Evolutionary conservation across 2,113 vertebrate species (phyloP), one percentile per base, ranked within the genome.

Genomic region (Tenebrosternarchus preto): DNA sequence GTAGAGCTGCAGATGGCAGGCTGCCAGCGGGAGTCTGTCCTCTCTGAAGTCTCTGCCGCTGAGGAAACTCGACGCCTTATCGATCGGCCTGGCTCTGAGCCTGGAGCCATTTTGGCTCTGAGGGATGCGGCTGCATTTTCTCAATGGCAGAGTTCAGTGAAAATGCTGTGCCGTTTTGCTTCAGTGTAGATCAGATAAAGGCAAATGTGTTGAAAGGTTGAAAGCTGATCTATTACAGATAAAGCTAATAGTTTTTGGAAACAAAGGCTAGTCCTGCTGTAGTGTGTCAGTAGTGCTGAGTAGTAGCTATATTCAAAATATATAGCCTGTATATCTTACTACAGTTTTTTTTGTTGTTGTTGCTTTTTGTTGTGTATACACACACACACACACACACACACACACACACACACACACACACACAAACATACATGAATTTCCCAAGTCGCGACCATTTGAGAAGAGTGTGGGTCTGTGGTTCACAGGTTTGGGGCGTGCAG

Each of bases 401-500:
- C 7, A 39, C 7, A 39, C 36, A 39, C 36, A 39, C 36, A 39
- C 36, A 39, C 36, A 39, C n/a, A n/a, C n/a, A n/a, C n/a, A n/a
- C n/a, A n/a, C n/a, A n/a, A n/a, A n/a, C n/a, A 36, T 2, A 50
- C 1, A 9, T 46, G 6, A 46, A 46, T 3, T 0, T 27, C 50
- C n/a, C 29, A 5, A 53, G 16, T 7, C 4, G 2, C 17, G 69
- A 27, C 24, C 3, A 24, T 5, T 19, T 72, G 70, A 53, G 43
- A 12, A 12, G 5, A 55, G 46, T 53, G 12, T 29, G 27, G 19
- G 22, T 24, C 0, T 50, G 25, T 39, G 29, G 36, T 71, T 27
- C 25, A 24, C 16, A 99, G 98, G 96, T 60, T 96, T 96, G 80
- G 87, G 92, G 55, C 90, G 96, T 70, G 93, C 93, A 0, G 95